phyloP scores from a whole-genome alignment of 2,888 invertebrate species.

The Listrodromus nycthemerus region DNA sequence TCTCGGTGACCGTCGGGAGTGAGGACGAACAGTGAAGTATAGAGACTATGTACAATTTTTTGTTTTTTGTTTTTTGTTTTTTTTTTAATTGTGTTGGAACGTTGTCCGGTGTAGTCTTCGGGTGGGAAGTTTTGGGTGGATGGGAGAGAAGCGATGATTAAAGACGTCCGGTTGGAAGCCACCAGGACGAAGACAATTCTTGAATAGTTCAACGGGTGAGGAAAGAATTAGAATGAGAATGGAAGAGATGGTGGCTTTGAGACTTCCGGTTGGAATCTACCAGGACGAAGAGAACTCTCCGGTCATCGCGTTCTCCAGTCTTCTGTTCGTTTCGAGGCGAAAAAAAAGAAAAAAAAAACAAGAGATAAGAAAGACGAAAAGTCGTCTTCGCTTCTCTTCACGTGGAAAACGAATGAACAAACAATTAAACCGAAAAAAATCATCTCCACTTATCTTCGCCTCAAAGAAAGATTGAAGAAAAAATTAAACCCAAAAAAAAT shows the following conservation, averaged over 20 bases:
- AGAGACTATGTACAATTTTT: background rate
- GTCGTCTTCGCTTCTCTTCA: background rate
- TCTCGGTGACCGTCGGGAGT: background rate
- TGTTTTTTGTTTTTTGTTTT: background rate
- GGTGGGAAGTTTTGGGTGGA: too few species aligned
- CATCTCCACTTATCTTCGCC: too few species aligned
- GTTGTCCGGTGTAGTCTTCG: too few species aligned
- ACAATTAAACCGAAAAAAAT: too few species aligned
- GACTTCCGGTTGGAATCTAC: constrained; percentile 1
- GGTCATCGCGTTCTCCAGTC: too few species aligned
- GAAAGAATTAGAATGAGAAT: too few species aligned
- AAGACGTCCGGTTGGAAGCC: constrained; percentile 2
- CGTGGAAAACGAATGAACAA: too few species aligned
- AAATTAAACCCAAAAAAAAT: too few species aligned
- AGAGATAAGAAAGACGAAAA: background rate
- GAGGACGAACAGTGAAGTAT: constrained; percentile 1
- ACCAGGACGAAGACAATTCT: constrained; percentile 6
- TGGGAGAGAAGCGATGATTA: too few species aligned
- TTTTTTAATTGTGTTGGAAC: background rate
- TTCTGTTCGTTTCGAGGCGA: constrained; percentile 9
- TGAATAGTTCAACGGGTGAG: too few species aligned
- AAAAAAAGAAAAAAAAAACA: too few species aligned
- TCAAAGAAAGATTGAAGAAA: too few species aligned
- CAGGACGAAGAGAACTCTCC: constrained; percentile 19
- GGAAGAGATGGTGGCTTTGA: background rate